Conservation (phyloP, 53 echinoderm and acorn worm species). For the Holothuria scabra region DNA sequence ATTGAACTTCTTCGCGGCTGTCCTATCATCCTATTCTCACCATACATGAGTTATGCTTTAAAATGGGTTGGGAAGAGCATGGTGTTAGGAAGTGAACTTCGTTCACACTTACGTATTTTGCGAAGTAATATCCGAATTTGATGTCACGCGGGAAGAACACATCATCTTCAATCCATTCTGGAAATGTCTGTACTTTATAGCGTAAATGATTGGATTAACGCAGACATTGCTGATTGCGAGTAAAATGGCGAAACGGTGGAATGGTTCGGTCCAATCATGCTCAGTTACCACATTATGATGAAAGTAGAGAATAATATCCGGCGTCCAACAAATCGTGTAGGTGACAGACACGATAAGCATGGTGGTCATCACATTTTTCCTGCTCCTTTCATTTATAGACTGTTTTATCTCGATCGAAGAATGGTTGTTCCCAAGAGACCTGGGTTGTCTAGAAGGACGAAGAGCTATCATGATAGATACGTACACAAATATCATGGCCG, state of each 20-base stretch:
- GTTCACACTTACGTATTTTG: too few species aligned
- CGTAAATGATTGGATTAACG: conserved; percentile 26
- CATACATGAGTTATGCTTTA: too few species aligned
- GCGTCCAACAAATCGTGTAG: conserved; percentile 35
- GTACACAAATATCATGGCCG: neutral
- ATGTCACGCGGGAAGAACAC: too few species aligned
- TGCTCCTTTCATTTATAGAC: neutral
- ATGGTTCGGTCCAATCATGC: conserved; percentile 12
- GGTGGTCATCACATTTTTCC: neutral
- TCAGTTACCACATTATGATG: neutral
- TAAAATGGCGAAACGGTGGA: conserved; percentile 13
- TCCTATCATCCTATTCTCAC: too few species aligned
- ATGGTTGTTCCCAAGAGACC: too few species aligned
- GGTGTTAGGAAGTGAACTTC: too few species aligned
- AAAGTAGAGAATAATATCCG: conserved; percentile 1
- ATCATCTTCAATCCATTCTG: neutral
- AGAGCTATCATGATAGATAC: neutral
- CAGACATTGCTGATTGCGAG: conserved; percentile 3
- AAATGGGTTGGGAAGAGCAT: too few species aligned
- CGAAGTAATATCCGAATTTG: too few species aligned
- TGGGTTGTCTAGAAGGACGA: neutral
- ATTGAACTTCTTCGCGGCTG: too few species aligned
- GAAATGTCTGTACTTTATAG: conserved; percentile 19
- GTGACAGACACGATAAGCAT: conserved; percentile 9
- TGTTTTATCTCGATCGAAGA: neutral